Base-by-base conservation (phyloP, 2,888 invertebrate genomes). In the Pteria penguin region DNA sequence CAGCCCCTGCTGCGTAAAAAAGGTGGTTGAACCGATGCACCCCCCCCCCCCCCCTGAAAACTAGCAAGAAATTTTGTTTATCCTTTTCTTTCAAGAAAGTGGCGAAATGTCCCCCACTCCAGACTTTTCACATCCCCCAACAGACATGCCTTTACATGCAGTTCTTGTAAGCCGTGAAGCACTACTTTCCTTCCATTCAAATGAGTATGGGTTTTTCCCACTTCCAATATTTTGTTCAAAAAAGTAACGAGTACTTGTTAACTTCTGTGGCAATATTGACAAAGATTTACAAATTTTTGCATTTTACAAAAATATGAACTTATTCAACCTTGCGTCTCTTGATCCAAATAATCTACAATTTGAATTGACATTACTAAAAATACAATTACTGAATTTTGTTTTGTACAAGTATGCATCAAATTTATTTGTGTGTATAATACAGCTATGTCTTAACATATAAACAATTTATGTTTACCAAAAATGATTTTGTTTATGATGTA, bases 251-350 rank as follows among this genome's bases (percentile, higher is more conserved):
- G 29, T 67, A 76, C 33, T 67, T 74, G 14, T 79, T 76, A 45
- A 62, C 67, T 24, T 67, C 73, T 29, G 11, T 32, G 2, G 76
- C 76, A 58, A 72, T 62, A 58, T 79, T 76, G 0, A 73, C 70
- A 71, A 79, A 79, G 27, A 79, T 69, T 52, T 79, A 73, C n/a
- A n/a, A n/a, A n/a, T n/a, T n/a, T n/a, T n/a, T n/a, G 75, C 78
- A 79, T 79, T 18, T 45, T 45, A 24, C 76, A 76, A 67, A 72
- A 71, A n/a, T 73, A 76, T 27, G 55, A 61, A 8, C 45, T 11
- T 45, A 73, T 60, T 55, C 73, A 66, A 27, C 24, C 26, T 57
- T 74, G 1, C 4, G 14, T 29, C 0, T 54, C 31, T 24, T n/a
- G 4, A 18, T 1, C 2, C 0, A 73, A 2, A n/a, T n/a, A n/a